Evolutionary conservation across 1,140 invertebrate species (phyloP).

Genomic region (Diorhabda sublineata): DNA sequence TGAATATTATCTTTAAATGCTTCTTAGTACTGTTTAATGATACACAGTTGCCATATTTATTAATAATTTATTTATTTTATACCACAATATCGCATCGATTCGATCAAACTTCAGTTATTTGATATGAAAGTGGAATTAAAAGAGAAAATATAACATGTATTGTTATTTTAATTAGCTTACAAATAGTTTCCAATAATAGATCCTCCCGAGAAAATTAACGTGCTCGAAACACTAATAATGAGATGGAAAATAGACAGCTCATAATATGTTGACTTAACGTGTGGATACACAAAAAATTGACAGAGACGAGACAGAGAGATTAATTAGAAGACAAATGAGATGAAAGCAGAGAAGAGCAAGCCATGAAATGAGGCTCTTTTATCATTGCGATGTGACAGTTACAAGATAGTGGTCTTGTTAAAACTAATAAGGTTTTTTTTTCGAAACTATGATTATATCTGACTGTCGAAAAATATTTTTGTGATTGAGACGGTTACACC

Average conservation of each 20-base stretch:
- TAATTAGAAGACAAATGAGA: constrained; percentile 37
- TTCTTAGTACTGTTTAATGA: no score
- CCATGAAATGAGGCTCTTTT: constrained; percentile 34
- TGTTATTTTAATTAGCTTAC: no score
- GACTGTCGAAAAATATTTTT: neutral
- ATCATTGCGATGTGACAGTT: constrained; percentile 32
- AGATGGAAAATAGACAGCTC: constrained; percentile 4
- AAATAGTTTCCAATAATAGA: no score
- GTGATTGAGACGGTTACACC: neutral
- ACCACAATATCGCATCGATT: no score
- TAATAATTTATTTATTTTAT: no score
- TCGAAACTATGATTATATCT: neutral
- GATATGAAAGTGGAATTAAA: no score
- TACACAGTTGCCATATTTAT: no score
- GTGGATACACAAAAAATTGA: constrained; percentile 8
- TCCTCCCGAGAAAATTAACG: no score
- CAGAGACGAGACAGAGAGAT: constrained; percentile 20
- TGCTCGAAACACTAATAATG: neutral
- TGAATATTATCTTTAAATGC: no score
- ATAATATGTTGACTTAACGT: constrained; percentile 7
- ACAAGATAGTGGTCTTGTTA: constrained; percentile 35
- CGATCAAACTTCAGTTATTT: no score
- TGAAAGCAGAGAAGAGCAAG: constrained; percentile 32
- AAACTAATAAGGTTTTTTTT: constrained; percentile 30
- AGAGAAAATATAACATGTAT: no score